Percentiles rank a stretch among this genome's conserved stretches.
Evolutionary conservation across 2,797 vertebrate genomes (phyloP).

Genomic region (Peromyscus melanophrys): DNA sequence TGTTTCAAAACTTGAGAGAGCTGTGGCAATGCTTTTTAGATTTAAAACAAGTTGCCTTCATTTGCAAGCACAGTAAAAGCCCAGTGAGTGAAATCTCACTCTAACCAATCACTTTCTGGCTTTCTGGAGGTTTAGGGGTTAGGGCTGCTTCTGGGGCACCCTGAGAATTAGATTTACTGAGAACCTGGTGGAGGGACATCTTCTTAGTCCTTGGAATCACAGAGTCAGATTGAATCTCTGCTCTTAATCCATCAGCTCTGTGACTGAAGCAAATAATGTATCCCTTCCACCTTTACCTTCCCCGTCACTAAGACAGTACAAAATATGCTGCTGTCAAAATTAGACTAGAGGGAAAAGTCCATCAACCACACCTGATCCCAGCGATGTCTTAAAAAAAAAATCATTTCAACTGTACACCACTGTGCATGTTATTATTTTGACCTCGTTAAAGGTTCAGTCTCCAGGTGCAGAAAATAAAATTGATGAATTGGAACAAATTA

Average conservation of each 20-base stretch:
- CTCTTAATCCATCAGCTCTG: neutral
- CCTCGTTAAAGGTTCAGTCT: conserved; percentile 75
- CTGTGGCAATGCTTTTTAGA: neutral
- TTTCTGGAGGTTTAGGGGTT: neutral
- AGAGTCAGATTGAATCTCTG: neutral
- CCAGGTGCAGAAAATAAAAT: conserved; percentile 78
- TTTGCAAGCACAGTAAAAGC: neutral
- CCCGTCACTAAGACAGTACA: neutral
- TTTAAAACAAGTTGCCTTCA: conserved; percentile 36
- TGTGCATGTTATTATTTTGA: conserved; percentile 61
- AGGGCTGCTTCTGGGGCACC: neutral
- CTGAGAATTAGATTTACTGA: neutral
- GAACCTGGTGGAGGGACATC: neutral
- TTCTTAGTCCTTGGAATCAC: neutral
- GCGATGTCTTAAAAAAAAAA: neutral
- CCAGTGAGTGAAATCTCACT: neutral
- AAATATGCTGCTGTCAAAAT: neutral
- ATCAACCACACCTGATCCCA: neutral
- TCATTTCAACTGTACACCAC: neutral
- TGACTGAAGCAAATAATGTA: neutral
- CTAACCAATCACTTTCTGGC: neutral
- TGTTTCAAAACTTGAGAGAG: neutral
- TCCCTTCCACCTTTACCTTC: neutral
- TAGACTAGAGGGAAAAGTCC: neutral
- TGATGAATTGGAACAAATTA: conserved; percentile 78